Evolutionary conservation across 2,113 vertebrate genomes (phyloP).

Genomic region (Theristicus caerulescens): DNA sequence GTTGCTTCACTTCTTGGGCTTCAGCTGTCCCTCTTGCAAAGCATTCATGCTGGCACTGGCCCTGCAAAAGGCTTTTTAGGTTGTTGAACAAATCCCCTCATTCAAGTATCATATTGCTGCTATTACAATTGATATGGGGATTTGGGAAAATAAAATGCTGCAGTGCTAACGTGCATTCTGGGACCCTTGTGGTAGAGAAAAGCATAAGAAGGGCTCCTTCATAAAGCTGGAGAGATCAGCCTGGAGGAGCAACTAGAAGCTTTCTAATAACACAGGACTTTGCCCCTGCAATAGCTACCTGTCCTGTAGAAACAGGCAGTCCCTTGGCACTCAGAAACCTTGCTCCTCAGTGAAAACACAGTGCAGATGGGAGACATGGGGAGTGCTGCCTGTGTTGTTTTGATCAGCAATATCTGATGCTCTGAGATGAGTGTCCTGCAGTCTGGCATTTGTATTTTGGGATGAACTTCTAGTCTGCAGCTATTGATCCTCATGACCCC

Average conservation of each 20-base stretch:
- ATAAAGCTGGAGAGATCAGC: neutral
- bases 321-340: neutral
- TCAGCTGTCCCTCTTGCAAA: neutral
- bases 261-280: neutral
- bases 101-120: slow-evolving; percentile 14
- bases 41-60: neutral
- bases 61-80: neutral
- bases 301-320: neutral
- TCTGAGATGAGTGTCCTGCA: neutral
- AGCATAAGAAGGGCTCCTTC: neutral
- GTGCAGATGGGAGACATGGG: neutral
- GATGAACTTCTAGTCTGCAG: neutral
- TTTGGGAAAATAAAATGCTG: neutral
- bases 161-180: neutral
- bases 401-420: neutral
- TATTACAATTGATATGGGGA: neutral
- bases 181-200: neutral
- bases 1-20: neutral
- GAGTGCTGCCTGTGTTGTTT: neutral
- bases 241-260: neutral
- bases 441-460: neutral
- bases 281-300: neutral
- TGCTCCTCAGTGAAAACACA: neutral
- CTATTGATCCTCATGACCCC: neutral
- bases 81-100: neutral